phyloP scores from a whole-genome alignment of 2,113 vertebrate genomes.

The Chrysochloris asiatica region DNA sequence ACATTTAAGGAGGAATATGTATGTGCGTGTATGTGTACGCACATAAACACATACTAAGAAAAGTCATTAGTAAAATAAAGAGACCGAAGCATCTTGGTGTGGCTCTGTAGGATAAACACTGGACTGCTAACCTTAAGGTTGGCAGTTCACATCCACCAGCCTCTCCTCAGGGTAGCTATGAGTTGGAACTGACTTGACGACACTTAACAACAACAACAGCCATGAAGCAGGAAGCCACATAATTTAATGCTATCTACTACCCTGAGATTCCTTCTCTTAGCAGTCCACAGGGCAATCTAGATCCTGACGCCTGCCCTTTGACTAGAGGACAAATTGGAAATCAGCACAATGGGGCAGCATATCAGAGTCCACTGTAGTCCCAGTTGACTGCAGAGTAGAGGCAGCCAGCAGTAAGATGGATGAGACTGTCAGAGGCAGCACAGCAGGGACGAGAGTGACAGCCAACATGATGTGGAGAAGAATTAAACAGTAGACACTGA shows the following conservation, averaged over 20 bases:
- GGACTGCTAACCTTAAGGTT: no score
- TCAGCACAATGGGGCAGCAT: not conserved
- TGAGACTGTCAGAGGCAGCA: not conserved
- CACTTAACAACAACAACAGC: no score
- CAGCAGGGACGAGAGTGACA: not conserved
- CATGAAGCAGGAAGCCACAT: not conserved
- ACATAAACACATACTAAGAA: no score
- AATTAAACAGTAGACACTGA: not conserved
- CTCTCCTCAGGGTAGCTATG: no score
- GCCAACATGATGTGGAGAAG: not conserved
- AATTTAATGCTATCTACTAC: not conserved
- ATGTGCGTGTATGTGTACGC: no score
- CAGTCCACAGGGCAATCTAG: not conserved
- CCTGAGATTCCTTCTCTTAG: slow-evolving; percentile 37
- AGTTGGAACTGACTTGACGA: no score
- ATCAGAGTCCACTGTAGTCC: not conserved
- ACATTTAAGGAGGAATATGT: not conserved
- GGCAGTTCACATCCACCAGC: no score
- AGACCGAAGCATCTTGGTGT: no score
- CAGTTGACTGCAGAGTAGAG: not conserved
- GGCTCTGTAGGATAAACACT: no score
- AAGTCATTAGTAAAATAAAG: no score
- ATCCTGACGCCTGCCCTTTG: not conserved
- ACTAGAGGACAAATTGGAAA: not conserved
- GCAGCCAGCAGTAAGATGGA: not conserved